A percentile compares a stretch with the other conserved stretches of the same genome.
These are phyloP conservation scores for Phaethon lepturus DNA, from an alignment of 2,113 vertebrate genomes.

Conservation along the genomic window DNA sequence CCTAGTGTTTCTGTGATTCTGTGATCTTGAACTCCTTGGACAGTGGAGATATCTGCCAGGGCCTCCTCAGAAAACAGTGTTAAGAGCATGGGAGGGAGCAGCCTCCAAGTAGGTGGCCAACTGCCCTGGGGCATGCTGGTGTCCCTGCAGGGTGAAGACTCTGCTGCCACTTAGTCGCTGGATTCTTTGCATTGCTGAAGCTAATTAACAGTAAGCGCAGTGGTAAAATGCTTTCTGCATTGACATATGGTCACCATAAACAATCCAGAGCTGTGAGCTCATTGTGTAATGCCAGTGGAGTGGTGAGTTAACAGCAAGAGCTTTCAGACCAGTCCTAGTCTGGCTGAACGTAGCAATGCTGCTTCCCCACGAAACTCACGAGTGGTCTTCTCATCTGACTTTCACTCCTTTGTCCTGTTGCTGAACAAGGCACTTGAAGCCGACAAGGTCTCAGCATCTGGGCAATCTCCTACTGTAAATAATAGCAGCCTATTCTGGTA, in stretches of 20 bases:
- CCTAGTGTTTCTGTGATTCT: too few species aligned
- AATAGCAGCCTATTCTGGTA: not conserved
- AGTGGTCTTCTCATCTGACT: not conserved
- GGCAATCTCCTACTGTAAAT: not conserved
- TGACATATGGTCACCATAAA: not conserved
- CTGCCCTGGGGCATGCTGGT: not conserved
- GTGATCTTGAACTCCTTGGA: not conserved
- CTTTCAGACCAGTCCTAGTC: not conserved
- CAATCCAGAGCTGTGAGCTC: not conserved
- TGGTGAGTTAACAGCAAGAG: not conserved
- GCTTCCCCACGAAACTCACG: not conserved
- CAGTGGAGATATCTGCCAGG: not conserved
- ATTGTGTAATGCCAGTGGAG: accelerated
- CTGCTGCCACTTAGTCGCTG: not conserved
- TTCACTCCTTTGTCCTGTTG: not conserved
- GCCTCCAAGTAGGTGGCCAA: not conserved
- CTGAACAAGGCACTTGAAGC: not conserved
- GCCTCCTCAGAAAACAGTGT: not conserved
- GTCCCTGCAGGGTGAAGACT: not conserved
- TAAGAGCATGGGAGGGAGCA: not conserved
- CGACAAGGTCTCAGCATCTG: not conserved
- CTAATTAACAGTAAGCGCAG: not conserved
- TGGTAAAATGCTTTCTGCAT: not conserved
- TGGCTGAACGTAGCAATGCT: not conserved
- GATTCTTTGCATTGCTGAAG: not conserved